A percentile compares a stretch with the other conserved stretches of the same genome.
Conservation (phyloP, 2,113 vertebrate genomes). For the Chunga burmeisteri region DNA sequence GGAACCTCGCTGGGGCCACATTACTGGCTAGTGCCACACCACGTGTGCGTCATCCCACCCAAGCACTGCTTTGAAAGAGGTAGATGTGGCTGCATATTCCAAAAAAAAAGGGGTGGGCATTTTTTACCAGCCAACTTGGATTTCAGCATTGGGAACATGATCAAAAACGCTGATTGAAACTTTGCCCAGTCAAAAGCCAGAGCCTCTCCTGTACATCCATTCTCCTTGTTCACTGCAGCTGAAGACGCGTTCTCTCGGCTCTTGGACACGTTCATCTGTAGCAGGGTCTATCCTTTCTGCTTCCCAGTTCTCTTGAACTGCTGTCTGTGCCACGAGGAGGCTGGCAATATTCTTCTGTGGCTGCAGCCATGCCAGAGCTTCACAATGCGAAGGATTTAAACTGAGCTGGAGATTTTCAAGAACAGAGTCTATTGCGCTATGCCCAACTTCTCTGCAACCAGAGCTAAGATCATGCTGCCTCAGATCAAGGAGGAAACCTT, state of each 20-base stretch:
- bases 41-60: not conserved
- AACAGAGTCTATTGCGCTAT: not conserved
- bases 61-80: not conserved
- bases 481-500: not conserved
- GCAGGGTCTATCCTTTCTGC: not conserved
- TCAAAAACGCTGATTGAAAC: rapidly evolving
- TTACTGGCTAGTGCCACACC: not conserved
- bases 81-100: not conserved
- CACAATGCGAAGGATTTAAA: not conserved
- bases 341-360: not conserved
- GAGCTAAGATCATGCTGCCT: not conserved
- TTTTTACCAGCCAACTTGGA: not conserved
- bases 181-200: not conserved
- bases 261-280: not conserved
- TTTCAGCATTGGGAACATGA: not conserved
- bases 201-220: not conserved
- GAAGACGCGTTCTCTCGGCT: not conserved
- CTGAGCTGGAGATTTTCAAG: not conserved
- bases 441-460: not conserved
- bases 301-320: not conserved
- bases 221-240: not conserved
- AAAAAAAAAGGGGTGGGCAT: not conserved
- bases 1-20: rapidly evolving
- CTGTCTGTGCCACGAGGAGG: not conserved
- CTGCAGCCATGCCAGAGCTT: not conserved